Base-by-base conservation (phyloP, 2,797 vertebrate genomes). In the Sarcophilus harrisii region DNA sequence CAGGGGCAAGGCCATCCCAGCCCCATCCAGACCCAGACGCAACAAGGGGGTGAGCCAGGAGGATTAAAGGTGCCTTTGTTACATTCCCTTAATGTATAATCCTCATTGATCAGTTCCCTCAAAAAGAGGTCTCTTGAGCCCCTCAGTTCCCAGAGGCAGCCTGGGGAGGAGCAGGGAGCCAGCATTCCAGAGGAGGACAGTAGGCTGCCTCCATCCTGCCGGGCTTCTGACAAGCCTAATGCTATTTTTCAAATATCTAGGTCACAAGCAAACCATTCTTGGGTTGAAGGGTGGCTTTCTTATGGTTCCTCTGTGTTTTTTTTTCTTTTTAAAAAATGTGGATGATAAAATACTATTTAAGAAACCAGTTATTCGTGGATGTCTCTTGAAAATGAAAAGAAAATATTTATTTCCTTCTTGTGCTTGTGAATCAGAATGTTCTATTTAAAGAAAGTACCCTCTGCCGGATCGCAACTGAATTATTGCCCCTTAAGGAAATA, bases 401-500 rank as follows among this genome's bases (percentile, higher is more conserved):
- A 99, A 99, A 99, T 98, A 99, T 99, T 98, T 99, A 98, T 99
- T 99, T 99, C 98, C 98, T 98, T 98, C 98, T 99, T 98, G 97
- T 98, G 98, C 98, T 98, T 98, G 98, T 99, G 98, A 99, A 99
- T 99, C 98, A 99, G 99, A 98, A 97, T 2, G 96, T 98, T 99
- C 99, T 99, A 99, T 99, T 99, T 99, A 99, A 99, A 99, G 98
- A 91, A 98, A 98, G 98, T 98, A 97, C 98, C 98, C 98, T 98
- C 98, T 97, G 98, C 98, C 96, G 98, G 98, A 98, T 97, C 97
- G 98, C 95, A 94, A 97, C 98, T 98, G 98, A 98, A 98, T 98
- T 99, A 99, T 99, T 99, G 98, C 99, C 98, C 98, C 99, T 99
- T 99, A 99, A 99, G 99, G 98, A 99, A 99, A 98, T 98, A 97